Evolutionary conservation across 2,888 invertebrate genomes (phyloP).

Genomic region (Poecilus cupreus): DNA sequence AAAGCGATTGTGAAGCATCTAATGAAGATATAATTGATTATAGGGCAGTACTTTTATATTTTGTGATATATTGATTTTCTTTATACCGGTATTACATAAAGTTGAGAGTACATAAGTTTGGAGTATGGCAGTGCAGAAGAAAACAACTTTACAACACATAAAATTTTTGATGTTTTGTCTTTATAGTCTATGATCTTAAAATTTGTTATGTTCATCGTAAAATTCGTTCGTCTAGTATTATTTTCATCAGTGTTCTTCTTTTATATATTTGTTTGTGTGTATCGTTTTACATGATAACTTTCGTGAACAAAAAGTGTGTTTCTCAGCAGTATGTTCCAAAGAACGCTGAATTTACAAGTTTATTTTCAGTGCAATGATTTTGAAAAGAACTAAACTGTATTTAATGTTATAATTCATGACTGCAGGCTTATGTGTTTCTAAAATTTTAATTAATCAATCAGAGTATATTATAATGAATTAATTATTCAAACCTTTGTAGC

Average conservation of each 20-base stretch:
- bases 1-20: too few species aligned
- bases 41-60: not conserved
- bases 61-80: slow-evolving; percentile 18
- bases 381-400: not conserved
- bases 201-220: slow-evolving; percentile 41
- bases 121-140: slow-evolving; percentile 35
- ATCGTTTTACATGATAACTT: not conserved
- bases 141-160: slow-evolving; percentile 48
- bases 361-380: slow-evolving; percentile 4
- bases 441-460: too few species aligned
- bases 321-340: not conserved
- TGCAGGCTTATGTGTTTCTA: too few species aligned
- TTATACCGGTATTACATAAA: slow-evolving; percentile 24
- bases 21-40: not conserved
- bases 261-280: slow-evolving; percentile 32
- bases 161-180: slow-evolving; percentile 43
- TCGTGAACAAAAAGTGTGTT: not conserved
- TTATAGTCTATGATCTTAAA: slow-evolving; percentile 47
- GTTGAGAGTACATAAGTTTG: slow-evolving; percentile 29
- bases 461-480: too few species aligned
- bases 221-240: slow-evolving; percentile 42
- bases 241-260: slow-evolving; percentile 39
- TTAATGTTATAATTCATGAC: not conserved
- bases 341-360: not conserved
- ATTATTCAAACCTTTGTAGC: too few species aligned